Conservation (phyloP, 2,888 invertebrate genomes). For the Hipparchia semele region DNA sequence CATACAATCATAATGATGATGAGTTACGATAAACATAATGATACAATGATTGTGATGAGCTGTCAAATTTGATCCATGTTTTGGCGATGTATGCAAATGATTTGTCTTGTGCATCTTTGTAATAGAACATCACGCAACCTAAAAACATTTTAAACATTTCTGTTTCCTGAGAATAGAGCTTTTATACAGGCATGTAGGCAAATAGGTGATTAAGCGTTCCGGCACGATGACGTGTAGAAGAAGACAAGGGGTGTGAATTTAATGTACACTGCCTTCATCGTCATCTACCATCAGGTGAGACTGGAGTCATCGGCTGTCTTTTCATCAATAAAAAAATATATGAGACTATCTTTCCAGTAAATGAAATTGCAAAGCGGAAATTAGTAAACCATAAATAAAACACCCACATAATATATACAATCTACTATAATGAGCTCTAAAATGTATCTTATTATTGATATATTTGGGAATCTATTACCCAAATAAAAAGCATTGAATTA, state of each 20-base stretch:
- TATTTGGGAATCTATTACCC: conserved; percentile 12
- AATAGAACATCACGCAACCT: too few species aligned
- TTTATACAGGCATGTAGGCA: too few species aligned
- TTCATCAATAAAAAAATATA: too few species aligned
- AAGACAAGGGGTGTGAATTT: too few species aligned
- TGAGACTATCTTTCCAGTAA: neutral
- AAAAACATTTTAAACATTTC: too few species aligned
- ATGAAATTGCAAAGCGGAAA: conserved; percentile 1
- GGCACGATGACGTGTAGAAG: too few species aligned
- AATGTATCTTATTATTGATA: conserved; percentile 1
- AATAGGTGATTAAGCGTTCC: too few species aligned
- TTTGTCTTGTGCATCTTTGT: neutral
- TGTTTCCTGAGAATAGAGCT: neutral
- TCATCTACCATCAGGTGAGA: too few species aligned
- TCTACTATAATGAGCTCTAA: conserved; percentile 1
- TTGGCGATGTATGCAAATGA: neutral
- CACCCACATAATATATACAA: neutral
- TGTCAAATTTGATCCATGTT: conserved; percentile 6
- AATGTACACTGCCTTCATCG: too few species aligned
- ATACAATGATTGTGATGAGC: conserved; percentile 13
- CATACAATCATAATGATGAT: neutral
- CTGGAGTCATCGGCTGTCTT: too few species aligned
- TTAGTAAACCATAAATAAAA: neutral
- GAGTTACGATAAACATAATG: neutral
- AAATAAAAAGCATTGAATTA: conserved; percentile 21